A percentile compares a stretch with the other conserved stretches of the same genome.
These are phyloP conservation scores for Strigops habroptila DNA, from an alignment of 2,113 vertebrate species.

Conservation along the genomic window DNA sequence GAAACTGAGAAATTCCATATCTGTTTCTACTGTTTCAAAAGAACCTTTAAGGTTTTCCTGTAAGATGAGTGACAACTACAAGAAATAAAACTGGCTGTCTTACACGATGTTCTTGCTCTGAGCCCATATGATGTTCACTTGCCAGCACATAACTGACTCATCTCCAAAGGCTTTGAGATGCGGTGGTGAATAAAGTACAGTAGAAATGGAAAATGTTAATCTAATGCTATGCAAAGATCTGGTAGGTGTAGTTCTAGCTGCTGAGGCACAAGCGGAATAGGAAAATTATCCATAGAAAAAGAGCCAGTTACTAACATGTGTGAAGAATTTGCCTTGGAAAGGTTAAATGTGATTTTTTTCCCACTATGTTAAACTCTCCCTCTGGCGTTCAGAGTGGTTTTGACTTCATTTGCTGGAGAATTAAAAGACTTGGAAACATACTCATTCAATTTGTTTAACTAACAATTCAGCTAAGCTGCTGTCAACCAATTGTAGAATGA, in stretches of 20 bases:
- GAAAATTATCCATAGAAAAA: neutral
- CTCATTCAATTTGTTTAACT: conserved; percentile 19
- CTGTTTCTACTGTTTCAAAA: neutral
- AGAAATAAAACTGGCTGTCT: neutral
- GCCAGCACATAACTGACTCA: conserved; percentile 5
- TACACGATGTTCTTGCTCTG: neutral
- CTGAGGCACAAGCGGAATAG: neutral
- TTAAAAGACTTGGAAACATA: neutral
- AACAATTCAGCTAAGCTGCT: neutral
- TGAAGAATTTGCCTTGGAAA: neutral
- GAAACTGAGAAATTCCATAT: neutral
- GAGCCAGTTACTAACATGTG: neutral
- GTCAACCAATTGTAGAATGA: neutral
- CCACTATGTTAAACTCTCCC: neutral
- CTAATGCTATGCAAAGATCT: neutral
- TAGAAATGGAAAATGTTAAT: neutral
- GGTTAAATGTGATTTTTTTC: neutral
- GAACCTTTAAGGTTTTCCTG: neutral
- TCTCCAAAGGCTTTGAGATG: neutral
- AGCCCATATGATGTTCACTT: neutral
- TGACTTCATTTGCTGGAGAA: neutral
- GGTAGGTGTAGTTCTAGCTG: neutral
- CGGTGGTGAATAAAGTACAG: neutral
- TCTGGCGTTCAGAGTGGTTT: neutral
- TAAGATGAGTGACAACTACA: neutral